These are phyloP conservation scores for Mesocentrotus franciscanus DNA, from an alignment of 53 echinoderm and acorn worm genomes.

Conservation along the genomic window DNA sequence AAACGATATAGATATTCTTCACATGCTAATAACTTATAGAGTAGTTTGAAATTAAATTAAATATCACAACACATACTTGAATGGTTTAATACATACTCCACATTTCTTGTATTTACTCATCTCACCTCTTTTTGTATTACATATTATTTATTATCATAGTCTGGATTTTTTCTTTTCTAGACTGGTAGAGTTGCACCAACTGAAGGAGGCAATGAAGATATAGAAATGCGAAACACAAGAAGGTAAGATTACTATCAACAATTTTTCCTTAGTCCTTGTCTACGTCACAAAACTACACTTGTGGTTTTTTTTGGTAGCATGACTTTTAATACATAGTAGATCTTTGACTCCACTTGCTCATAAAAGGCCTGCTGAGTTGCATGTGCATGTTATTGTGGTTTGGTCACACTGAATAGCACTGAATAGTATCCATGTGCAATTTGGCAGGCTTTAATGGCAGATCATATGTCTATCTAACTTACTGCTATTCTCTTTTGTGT, in stretches of 20 bases:
- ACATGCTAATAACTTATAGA: no score
- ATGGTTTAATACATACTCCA: neutral
- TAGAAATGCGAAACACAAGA: conserved; percentile 71
- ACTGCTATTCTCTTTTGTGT: no score
- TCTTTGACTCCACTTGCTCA: neutral
- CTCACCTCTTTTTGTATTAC: no score
- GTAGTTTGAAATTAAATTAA: neutral
- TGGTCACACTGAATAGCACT: neutral
- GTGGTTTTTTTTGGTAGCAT: neutral
- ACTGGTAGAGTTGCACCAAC: conserved; percentile 80
- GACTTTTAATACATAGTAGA: neutral
- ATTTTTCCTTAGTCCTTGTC: neutral
- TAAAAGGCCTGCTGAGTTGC: neutral
- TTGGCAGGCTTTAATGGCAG: no score
- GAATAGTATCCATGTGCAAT: no score
- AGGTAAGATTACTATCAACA: conserved; percentile 56
- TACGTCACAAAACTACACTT: neutral
- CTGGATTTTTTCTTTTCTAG: conserved; percentile 34
- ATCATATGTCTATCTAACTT: no score
- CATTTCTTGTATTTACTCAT: no score
- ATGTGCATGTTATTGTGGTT: neutral
- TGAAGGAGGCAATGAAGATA: conserved; percentile 70
- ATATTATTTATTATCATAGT: no score
- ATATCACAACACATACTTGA: no score
- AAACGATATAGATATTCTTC: no score